phyloP scores from a whole-genome alignment of 2,113 vertebrate species.

The Anhinga anhinga region DNA sequence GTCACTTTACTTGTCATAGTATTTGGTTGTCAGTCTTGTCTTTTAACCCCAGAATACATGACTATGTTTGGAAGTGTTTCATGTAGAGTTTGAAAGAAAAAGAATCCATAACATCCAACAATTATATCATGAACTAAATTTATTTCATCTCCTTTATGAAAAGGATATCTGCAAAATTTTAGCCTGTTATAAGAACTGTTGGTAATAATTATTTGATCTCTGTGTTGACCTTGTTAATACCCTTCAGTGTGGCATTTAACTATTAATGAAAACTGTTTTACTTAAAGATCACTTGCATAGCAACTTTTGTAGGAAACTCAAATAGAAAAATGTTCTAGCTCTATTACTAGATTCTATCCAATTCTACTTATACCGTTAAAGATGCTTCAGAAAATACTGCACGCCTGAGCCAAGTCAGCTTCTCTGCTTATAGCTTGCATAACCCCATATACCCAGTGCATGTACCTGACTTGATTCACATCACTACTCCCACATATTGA shows the following conservation, averaged over 20 bases:
- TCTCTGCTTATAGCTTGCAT: background rate
- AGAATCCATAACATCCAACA: background rate
- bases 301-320: background rate
- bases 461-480: background rate
- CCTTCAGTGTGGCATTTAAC: background rate
- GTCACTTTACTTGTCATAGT: background rate
- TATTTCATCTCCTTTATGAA: background rate
- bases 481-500: background rate
- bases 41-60: background rate
- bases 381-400: background rate
- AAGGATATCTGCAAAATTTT: background rate
- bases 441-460: background rate
- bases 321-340: background rate
- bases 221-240: background rate
- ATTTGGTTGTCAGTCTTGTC: background rate
- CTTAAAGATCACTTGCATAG: background rate
- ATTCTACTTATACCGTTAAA: background rate
- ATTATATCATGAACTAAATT: background rate
- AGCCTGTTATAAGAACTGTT: background rate
- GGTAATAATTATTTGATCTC: background rate
- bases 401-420: background rate
- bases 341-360: background rate
- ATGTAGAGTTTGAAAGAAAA: background rate
- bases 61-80: background rate
- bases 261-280: background rate